Percentiles rank a stretch among this genome's conserved stretches.
Evolutionary conservation across 2,113 vertebrate species (phyloP).

Genomic region (Desmodus rotundus): DNA sequence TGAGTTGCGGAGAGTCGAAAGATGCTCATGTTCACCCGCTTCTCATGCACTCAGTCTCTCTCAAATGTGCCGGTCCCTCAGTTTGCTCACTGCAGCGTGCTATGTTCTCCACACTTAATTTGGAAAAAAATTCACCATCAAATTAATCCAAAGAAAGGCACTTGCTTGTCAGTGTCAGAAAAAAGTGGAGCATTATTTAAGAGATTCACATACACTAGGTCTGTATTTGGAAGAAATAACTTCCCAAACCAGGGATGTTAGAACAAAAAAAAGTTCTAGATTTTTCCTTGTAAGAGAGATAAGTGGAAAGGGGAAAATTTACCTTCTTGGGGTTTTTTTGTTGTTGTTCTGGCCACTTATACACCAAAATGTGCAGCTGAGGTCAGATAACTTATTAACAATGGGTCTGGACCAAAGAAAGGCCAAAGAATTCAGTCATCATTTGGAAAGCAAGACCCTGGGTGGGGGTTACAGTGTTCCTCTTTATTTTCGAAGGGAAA

Average conservation of each 20-base stretch:
- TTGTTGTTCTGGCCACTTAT: constrained; percentile 7
- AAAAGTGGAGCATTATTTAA: constrained; percentile 53
- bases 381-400: constrained; percentile 81
- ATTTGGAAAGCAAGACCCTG: constrained; percentile 79
- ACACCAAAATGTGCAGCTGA: constrained; percentile 67
- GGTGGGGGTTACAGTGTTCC: constrained; percentile 72
- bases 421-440: constrained; percentile 85
- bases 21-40: not conserved
- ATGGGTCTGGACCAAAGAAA: constrained; percentile 73
- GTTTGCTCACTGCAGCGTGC: not conserved
- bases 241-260: constrained; percentile 65
- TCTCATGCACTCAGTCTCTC: not conserved
- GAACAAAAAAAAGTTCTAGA: constrained; percentile 62
- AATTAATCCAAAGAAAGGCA: constrained; percentile 50
- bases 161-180: constrained; percentile 33
- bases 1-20: not conserved
- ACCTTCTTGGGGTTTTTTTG: not conserved
- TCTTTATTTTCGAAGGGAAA: constrained; percentile 61
- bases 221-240: constrained; percentile 73
- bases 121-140: constrained; percentile 45
- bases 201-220: constrained; percentile 62
- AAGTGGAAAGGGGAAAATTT: constrained; percentile 38
- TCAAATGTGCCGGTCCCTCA: not conserved
- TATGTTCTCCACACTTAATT: constrained; percentile 26
- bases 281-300: constrained; percentile 68